Conservation (phyloP, 2,888 invertebrate species). For the Argynnis bischoffii region DNA sequence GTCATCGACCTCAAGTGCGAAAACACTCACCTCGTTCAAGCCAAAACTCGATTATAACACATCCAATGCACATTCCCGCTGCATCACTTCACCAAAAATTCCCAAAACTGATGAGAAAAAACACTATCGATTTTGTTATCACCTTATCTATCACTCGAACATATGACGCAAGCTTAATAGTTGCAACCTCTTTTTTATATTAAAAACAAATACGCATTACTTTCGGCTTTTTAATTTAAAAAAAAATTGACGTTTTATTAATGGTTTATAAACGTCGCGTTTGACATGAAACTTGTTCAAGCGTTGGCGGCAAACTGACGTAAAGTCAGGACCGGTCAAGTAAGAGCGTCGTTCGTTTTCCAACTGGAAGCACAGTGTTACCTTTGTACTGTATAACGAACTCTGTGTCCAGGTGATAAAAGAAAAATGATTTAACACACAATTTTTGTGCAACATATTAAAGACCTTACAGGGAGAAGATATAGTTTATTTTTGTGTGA, state of each 20-base stretch:
- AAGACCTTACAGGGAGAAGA: background rate
- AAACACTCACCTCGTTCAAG: conserved; percentile 68
- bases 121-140: conserved; percentile 62
- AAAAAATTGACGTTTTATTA: conserved; percentile 47
- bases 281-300: conserved; percentile 59
- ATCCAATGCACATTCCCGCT: conserved; percentile 59
- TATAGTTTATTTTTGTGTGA: background rate
- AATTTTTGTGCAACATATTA: background rate
- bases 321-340: conserved; percentile 60
- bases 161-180: conserved; percentile 33
- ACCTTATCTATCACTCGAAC: conserved; percentile 52
- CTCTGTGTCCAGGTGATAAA: conserved; percentile 1
- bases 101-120: conserved; percentile 47
- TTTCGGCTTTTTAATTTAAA: conserved; percentile 28
- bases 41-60: conserved; percentile 63
- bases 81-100: conserved; percentile 65
- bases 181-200: conserved; percentile 18
- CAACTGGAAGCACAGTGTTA: conserved; percentile 41
- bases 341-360: conserved; percentile 63
- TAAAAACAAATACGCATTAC: conserved; percentile 4
- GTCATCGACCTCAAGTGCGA: conserved; percentile 58
- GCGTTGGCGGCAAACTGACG: conserved; percentile 67
- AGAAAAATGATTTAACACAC: conserved; percentile 13
- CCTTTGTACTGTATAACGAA: conserved; percentile 29
- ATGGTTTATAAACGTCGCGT: conserved; percentile 47